A percentile compares a stretch with the other conserved stretches of the same genome.
Conservation (phyloP, 2,888 invertebrate species). For the Steinernema carpocapsae region DNA sequence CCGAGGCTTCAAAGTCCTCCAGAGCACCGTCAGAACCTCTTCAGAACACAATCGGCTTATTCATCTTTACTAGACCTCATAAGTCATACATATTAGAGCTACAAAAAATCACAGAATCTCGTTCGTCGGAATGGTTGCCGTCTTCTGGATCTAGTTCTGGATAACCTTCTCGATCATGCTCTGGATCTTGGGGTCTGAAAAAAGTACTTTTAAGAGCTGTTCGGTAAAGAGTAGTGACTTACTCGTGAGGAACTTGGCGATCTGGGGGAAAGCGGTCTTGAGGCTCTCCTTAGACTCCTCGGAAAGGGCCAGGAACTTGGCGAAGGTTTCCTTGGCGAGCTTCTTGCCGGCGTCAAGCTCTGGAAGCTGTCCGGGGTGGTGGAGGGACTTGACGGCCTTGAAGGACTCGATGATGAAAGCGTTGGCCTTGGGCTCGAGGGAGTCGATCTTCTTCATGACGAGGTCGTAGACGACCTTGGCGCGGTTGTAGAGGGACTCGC, state of each 20-base stretch:
- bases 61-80: too few species aligned
- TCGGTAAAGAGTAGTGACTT: slow-evolving; percentile 28
- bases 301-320: slow-evolving; percentile 56
- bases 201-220: neutral
- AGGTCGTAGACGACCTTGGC: slow-evolving; percentile 45
- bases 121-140: too few species aligned
- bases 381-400: slow-evolving; percentile 57
- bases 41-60: too few species aligned
- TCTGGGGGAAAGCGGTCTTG: slow-evolving; percentile 61
- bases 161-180: neutral
- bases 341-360: slow-evolving; percentile 54
- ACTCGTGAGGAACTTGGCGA: slow-evolving; percentile 61
- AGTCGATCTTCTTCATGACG: slow-evolving; percentile 56
- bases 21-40: too few species aligned
- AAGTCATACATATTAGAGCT: too few species aligned
- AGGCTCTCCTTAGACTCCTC: slow-evolving; percentile 59
- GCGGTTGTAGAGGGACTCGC: slow-evolving; percentile 49
- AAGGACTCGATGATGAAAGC: slow-evolving; percentile 62
- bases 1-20: too few species aligned
- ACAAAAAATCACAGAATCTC: too few species aligned
- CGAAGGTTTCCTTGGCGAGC: slow-evolving; percentile 42
- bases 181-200: neutral
- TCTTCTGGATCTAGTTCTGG: neutral
- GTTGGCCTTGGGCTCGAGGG: slow-evolving; percentile 60
- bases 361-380: slow-evolving; percentile 62